These are phyloP conservation scores for Prorops nasuta DNA, from an alignment of 1,140 invertebrate species.

Conservation along the genomic window DNA sequence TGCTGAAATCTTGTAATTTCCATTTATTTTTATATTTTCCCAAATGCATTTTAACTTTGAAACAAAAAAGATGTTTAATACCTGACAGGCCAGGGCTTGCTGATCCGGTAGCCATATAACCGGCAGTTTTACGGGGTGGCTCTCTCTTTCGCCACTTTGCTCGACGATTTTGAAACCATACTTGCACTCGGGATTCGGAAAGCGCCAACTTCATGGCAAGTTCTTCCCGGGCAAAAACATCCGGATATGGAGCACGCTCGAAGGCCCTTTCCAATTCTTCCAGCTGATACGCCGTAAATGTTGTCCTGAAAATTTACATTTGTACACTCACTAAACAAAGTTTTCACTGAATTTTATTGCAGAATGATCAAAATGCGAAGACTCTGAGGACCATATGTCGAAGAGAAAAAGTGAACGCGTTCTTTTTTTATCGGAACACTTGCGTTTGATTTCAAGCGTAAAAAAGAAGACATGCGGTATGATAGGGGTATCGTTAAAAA, in stretches of 20 bases:
- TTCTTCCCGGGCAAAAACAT: slow-evolving; percentile 94
- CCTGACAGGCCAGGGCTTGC: slow-evolving; percentile 60
- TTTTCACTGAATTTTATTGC: too few relatives aligned
- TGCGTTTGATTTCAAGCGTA: too few relatives aligned
- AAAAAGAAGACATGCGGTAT: too few relatives aligned
- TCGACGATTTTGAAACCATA: slow-evolving; percentile 91
- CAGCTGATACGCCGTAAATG: slow-evolving; percentile 93
- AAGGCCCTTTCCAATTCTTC: slow-evolving; percentile 94
- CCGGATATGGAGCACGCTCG: slow-evolving; percentile 92
- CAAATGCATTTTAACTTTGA: too few relatives aligned
- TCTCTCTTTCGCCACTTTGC: slow-evolving; percentile 98
- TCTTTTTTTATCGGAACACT: too few relatives aligned
- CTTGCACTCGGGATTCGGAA: slow-evolving; percentile 92
- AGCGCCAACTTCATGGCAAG: slow-evolving; percentile 85
- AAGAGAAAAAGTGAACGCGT: too few relatives aligned
- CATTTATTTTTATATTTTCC: neutral
- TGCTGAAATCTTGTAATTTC: neutral
- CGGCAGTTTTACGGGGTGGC: slow-evolving; percentile 90
- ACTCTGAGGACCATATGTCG: too few relatives aligned
- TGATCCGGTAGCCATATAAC: slow-evolving; percentile 65
- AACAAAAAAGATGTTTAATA: slow-evolving; percentile 10
- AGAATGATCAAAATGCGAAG: too few relatives aligned
- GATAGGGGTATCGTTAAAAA: too few relatives aligned
- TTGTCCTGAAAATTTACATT: slow-evolving; percentile 68
- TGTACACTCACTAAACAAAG: too few relatives aligned